Base-by-base conservation (phyloP, 2,113 vertebrate species). In the Ciconia maguari region DNA sequence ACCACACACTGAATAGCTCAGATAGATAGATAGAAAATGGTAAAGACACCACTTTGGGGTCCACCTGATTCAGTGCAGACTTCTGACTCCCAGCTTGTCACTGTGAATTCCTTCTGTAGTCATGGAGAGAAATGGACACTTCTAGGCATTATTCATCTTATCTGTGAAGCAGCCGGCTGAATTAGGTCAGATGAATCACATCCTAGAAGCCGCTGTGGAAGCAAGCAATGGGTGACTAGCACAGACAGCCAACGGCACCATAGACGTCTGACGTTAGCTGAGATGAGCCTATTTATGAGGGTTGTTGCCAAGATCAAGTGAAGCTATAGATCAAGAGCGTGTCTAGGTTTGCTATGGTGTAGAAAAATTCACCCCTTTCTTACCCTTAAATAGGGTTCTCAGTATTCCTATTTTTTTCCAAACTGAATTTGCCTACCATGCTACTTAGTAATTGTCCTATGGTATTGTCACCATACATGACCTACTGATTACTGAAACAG, bases 101-200 rank as follows among this genome's bases (percentile, higher is more conserved):
- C 41, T 71, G 44, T 36, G 61, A 65, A 13, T 71, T 84, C 12
- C 22, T 74, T 70, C 65, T 65, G 52, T 41, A 80, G 60, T 58
- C 44, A 27, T 1, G 11, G 29, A 71, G 57, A 89, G 66, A 87
- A 82, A 44, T 8, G 80, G 70, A 69, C 64, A 61, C 16, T 85
- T 96, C 24, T 32, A 80, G 62, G 49, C 27, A 36, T 91, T 93
- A 85, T 93, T 96, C 36, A 77, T 90, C 44, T 66, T 46, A 90
- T 58, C 75, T 49, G 36, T 49, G 85, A 94, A 69, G 82, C 52
- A 96, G 84, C 11, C 1, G 25, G 42, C 54, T 95, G 92, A 94
- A 91, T 80, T 83, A 88, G 82, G 93, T 95, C 70, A 87, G 77
- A 83, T 88, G 84, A 94, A 85, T 95, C 94, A 96, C 65, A 46